Evolutionary conservation across 2,888 invertebrate species (phyloP).

Genomic region (Polydrusus cervinus): DNA sequence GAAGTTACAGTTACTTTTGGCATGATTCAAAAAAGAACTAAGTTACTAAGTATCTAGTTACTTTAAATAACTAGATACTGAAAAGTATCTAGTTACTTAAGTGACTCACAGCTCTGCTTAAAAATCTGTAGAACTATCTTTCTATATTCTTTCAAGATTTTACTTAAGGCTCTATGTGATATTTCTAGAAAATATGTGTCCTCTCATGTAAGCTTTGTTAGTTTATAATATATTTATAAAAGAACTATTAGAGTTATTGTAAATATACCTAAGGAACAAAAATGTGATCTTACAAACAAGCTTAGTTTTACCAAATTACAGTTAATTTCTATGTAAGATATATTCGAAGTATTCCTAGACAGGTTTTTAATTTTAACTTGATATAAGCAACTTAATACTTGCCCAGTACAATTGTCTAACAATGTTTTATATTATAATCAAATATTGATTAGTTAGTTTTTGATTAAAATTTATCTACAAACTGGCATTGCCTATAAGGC

Average conservation of each 20-base stretch:
- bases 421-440: no score
- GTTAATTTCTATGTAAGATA: neutral
- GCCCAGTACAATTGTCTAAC: no score
- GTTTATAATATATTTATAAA: slow-evolving; percentile 1
- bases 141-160: neutral
- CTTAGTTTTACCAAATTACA: slow-evolving; percentile 16
- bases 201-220: slow-evolving; percentile 15
- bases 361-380: neutral
- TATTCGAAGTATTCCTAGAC: slow-evolving; percentile 8
- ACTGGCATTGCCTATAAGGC: no score
- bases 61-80: no score
- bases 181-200: neutral
- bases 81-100: no score
- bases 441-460: no score
- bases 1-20: no score
- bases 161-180: slow-evolving; percentile 10
- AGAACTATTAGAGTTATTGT: slow-evolving; percentile 12
- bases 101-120: no score
- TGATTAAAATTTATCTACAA: no score
- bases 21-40: no score
- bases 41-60: no score
- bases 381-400: neutral
- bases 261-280: slow-evolving; percentile 18
- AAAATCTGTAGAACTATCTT: neutral
- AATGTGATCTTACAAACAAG: slow-evolving; percentile 28